Evolutionary conservation across 2,888 invertebrate species (phyloP).

Genomic region (Drosophila rubida): DNA sequence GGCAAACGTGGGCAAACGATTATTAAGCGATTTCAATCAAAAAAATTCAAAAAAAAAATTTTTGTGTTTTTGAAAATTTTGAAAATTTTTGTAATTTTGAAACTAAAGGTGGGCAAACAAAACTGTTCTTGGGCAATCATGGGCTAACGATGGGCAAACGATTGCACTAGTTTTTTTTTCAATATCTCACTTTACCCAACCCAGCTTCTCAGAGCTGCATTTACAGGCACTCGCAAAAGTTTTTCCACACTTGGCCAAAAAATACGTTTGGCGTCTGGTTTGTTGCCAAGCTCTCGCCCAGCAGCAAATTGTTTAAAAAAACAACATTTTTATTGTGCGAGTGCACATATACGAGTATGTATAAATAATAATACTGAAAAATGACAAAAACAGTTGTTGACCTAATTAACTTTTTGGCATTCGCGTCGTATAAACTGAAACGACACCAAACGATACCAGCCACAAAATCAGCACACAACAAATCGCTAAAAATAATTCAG

Average conservation of each 20-base stretch:
- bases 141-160: no score
- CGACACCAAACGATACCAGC: constrained; percentile 21
- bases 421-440: constrained; percentile 26
- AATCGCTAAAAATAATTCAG: constrained; percentile 63
- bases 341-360: no score
- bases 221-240: constrained; percentile 32
- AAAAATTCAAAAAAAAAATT: no score
- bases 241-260: constrained; percentile 57
- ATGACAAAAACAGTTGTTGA: constrained; percentile 80
- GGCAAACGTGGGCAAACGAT: no score
- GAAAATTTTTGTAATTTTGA: no score
- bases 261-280: constrained; percentile 34
- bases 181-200: no score
- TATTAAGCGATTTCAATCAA: no score
- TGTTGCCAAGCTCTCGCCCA: constrained; percentile 65
- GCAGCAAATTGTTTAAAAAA: constrained; percentile 22
- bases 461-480: constrained; percentile 36
- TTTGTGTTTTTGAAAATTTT: no score
- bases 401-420: constrained; percentile 75
- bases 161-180: no score
- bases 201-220: no score
- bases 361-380: constrained; percentile 61
- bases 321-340: constrained; percentile 19
- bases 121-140: no score
- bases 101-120: no score